These are phyloP conservation scores for Harpalus rufipes DNA, from an alignment of 2,888 invertebrate genomes.

Conservation along the genomic window DNA sequence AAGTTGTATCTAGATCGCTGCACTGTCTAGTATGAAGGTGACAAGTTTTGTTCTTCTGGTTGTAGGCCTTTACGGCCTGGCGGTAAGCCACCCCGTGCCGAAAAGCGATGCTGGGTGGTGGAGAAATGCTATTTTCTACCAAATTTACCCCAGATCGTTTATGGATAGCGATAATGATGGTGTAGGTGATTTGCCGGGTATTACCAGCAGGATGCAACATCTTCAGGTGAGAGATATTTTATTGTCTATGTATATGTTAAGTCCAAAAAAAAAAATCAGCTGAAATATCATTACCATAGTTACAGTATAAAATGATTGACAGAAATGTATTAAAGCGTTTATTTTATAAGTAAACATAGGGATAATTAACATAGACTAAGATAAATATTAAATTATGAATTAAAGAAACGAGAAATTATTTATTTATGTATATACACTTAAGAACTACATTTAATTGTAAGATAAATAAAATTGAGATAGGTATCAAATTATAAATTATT, in stretches of 20 bases:
- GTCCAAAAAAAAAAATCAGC: too few relatives aligned
- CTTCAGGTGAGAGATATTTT: constrained; percentile 42
- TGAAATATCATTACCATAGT: too few relatives aligned
- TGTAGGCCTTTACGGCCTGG: background rate
- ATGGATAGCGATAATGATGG: constrained; percentile 88
- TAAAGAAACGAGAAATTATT: too few relatives aligned
- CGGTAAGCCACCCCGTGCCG: background rate
- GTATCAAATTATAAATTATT: background rate
- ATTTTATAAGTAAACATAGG: too few relatives aligned
- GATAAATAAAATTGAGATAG: background rate
- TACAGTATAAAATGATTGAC: too few relatives aligned
- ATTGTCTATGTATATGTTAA: too few relatives aligned
- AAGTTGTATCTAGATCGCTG: background rate
- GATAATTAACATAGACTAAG: too few relatives aligned
- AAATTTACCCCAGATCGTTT: constrained; percentile 92
- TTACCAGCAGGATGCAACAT: constrained; percentile 63
- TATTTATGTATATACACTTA: too few relatives aligned
- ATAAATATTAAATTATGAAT: too few relatives aligned
- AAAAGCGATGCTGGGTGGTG: constrained; percentile 85
- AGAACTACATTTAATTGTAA: too few relatives aligned
- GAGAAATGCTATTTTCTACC: constrained; percentile 89
- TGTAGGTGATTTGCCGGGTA: constrained; percentile 80
- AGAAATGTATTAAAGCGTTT: too few relatives aligned
- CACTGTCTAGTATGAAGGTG: background rate
- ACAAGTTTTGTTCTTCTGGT: background rate